phyloP scores from a whole-genome alignment of 2,113 vertebrate species.

The Carollia perspicillata region DNA sequence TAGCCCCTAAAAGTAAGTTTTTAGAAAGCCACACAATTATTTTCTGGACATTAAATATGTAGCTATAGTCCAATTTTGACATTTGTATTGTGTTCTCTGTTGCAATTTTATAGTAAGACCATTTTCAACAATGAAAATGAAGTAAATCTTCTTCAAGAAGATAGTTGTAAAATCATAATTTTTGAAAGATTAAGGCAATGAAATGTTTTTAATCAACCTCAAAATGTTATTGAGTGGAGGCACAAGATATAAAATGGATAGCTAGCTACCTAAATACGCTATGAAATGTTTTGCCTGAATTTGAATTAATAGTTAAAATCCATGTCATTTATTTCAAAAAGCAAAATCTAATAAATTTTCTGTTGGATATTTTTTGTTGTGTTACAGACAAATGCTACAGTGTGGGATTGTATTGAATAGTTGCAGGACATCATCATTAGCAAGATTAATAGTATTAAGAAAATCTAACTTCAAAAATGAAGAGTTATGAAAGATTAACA shows the following conservation, averaged over 20 bases:
- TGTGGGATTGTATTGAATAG: background rate
- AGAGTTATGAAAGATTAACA: background rate
- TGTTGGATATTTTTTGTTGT: background rate
- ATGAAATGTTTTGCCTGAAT: background rate
- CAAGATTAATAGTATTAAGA: background rate
- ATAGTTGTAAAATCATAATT: background rate
- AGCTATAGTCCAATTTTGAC: background rate
- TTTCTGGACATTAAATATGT: background rate
- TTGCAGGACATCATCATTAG: background rate
- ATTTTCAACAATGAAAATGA: background rate
- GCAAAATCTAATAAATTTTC: background rate
- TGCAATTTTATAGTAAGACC: background rate
- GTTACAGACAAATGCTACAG: background rate
- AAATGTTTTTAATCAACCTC: background rate
- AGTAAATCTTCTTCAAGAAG: background rate
- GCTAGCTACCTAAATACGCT: background rate
- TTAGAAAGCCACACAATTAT: background rate
- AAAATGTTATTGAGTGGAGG: background rate
- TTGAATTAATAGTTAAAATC: background rate
- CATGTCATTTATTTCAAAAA: background rate
- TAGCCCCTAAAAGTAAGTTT: constrained; percentile 69
- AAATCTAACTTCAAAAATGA: background rate
- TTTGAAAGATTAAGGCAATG: background rate
- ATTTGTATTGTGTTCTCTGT: background rate
- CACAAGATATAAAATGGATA: background rate